Conservation (phyloP, 2,797 vertebrate genomes). For the Australoheros facetus region DNA sequence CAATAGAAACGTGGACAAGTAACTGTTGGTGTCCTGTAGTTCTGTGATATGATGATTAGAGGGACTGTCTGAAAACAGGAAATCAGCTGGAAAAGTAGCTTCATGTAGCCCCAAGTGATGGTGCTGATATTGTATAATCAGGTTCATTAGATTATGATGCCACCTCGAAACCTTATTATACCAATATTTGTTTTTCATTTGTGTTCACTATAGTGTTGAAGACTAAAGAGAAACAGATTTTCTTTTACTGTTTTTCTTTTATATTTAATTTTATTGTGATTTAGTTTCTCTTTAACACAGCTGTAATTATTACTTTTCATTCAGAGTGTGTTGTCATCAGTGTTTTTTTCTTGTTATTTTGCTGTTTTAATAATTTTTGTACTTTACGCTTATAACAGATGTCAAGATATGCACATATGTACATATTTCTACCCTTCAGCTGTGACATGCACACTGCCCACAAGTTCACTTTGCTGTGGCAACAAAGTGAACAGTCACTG, state of each 20-base stretch:
- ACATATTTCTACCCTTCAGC: background rate
- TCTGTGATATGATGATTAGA: background rate
- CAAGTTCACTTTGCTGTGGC: slow-evolving; percentile 17
- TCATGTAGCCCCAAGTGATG: background rate
- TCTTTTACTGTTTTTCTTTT: background rate
- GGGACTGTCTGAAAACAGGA: background rate
- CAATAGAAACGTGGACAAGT: background rate
- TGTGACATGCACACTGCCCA: background rate
- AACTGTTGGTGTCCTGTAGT: background rate
- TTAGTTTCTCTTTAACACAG: background rate
- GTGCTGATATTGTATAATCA: background rate
- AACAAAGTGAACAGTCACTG: slow-evolving; percentile 14
- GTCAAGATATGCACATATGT: background rate
- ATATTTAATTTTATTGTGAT: background rate
- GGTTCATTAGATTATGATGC: background rate
- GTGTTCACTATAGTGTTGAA: background rate
- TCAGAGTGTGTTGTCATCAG: too few species aligned
- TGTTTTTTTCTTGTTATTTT: too few species aligned
- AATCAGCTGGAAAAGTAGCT: background rate
- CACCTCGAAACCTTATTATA: background rate
- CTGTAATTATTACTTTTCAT: too few species aligned
- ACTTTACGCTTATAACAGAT: background rate
- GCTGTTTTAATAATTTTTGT: background rate
- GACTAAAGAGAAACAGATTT: background rate
- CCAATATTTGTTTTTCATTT: background rate